These are phyloP conservation scores for Paedocypris micromegethes DNA, from an alignment of 2,797 vertebrate genomes.

Conservation along the genomic window DNA sequence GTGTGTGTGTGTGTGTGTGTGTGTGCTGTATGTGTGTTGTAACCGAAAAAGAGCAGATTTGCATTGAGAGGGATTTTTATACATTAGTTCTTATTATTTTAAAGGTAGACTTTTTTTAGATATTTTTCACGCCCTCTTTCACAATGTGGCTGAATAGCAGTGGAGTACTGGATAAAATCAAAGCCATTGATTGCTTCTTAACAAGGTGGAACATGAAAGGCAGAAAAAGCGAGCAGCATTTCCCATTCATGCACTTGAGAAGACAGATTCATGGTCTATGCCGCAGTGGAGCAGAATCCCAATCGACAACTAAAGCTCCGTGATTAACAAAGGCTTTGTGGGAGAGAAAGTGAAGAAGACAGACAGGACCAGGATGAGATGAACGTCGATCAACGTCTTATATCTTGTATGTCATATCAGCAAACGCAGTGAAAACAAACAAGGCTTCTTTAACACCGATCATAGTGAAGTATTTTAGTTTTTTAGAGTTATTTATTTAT, in stretches of 20 bases:
- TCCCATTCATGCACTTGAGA: neutral
- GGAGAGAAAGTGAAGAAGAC: neutral
- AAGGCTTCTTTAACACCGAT: no score
- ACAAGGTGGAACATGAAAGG: slow-evolving; percentile 9
- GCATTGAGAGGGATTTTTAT: no score
- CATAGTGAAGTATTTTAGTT: no score
- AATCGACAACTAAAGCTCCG: slow-evolving; percentile 24
- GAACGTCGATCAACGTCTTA: no score
- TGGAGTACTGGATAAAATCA: neutral
- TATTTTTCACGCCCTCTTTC: neutral
- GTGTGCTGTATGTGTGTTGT: no score
- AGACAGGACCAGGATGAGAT: slow-evolving; percentile 1
- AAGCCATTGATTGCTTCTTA: neutral
- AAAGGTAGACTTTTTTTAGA: no score
- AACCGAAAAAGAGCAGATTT: no score
- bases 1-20: no score
- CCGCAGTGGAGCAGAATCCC: slow-evolving; percentile 4
- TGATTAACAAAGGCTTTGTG: neutral
- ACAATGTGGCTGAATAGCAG: neutral
- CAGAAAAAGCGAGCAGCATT: neutral
- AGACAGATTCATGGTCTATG: slow-evolving; percentile 14
- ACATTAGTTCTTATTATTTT: no score
- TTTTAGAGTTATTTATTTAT: no score
- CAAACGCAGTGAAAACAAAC: no score
- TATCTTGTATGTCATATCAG: no score